Evolutionary conservation across 1,140 invertebrate species (phyloP).

Genomic region (Meloidogyne chitwoodi): DNA sequence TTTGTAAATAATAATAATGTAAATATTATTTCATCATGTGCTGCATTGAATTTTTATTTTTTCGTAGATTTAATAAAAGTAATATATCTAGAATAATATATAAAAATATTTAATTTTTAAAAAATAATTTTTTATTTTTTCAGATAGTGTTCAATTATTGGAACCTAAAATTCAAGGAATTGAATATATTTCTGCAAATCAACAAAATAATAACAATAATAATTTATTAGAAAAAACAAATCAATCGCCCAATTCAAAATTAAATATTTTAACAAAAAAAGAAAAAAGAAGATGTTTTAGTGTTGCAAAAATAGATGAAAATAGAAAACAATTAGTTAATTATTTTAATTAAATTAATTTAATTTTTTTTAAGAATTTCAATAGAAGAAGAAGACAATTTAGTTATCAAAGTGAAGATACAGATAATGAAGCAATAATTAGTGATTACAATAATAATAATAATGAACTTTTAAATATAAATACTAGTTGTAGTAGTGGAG

Average conservation of each 20-base stretch:
- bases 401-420: not conserved
- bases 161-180: not conserved
- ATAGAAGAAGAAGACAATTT: not conserved
- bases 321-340: not conserved
- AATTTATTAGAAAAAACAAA: not conserved
- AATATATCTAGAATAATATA: not conserved
- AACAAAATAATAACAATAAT: not conserved
- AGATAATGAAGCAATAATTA: not conserved
- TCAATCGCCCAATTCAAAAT: not conserved
- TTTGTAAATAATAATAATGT: not conserved
- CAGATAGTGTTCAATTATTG: conserved; percentile 13
- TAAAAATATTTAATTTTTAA: too few species aligned
- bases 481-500: not conserved
- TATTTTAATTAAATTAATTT: not conserved
- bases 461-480: not conserved
- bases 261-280: not conserved
- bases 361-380: not conserved
- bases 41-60: not conserved
- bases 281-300: conserved; percentile 9
- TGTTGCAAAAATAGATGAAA: not conserved
- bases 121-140: not conserved
- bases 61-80: not conserved
- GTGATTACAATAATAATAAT: not conserved
- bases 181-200: not conserved
- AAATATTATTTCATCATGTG: not conserved